Evolutionary conservation across 2,113 vertebrate species (phyloP).

Genomic region (Mus pahari): DNA sequence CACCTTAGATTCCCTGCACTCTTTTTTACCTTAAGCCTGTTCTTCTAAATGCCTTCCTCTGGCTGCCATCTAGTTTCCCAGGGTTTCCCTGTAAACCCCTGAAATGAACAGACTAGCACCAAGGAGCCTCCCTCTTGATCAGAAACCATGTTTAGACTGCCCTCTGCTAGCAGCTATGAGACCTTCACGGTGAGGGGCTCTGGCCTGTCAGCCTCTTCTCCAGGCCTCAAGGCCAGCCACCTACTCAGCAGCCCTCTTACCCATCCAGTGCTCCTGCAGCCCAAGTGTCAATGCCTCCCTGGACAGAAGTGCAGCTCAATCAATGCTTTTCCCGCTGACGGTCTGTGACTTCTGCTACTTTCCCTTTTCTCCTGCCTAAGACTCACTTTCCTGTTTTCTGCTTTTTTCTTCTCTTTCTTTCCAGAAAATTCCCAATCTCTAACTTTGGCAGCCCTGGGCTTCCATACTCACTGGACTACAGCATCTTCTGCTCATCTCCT

Average conservation of each 20-base stretch:
- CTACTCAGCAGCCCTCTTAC: too few species aligned
- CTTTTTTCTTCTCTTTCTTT: slow-evolving; percentile 24
- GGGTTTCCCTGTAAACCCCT: slow-evolving; percentile 44
- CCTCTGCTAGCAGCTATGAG: slow-evolving; percentile 73
- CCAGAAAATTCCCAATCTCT: slow-evolving; percentile 15
- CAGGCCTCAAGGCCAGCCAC: background rate
- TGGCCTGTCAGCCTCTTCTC: background rate
- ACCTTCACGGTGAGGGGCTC: background rate
- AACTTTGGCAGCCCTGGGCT: background rate
- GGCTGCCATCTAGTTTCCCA: background rate
- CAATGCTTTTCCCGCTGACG: background rate
- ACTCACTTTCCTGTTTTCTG: background rate
- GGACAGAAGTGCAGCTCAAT: background rate
- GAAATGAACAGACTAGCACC: background rate
- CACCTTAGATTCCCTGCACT: slow-evolving; percentile 6
- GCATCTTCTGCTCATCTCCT: background rate
- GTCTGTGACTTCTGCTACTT: background rate
- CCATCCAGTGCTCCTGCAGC: too few species aligned
- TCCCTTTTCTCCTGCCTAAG: background rate
- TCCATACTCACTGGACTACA: background rate
- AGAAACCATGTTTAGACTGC: slow-evolving; percentile 53
- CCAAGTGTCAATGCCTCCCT: background rate
- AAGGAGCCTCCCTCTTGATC: slow-evolving; percentile 33
- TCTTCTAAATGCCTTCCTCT: slow-evolving; percentile 13
- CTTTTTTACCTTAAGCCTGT: background rate